Conservation (phyloP, 2,113 vertebrate genomes). For the Xenopus borealis region DNA sequence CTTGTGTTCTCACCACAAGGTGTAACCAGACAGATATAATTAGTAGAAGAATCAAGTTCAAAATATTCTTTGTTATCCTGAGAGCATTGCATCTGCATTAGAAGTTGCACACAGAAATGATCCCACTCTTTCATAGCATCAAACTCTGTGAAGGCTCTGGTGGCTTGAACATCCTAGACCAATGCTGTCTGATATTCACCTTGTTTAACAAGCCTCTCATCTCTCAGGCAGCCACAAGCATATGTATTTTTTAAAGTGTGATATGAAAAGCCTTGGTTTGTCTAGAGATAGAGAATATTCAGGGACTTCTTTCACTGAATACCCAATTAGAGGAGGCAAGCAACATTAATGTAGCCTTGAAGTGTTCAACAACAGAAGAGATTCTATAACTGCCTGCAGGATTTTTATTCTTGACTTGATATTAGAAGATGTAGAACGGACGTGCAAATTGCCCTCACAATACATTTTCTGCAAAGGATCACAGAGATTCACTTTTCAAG, state of each 20-base stretch:
- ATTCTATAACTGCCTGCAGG: neutral
- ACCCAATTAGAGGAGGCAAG: neutral
- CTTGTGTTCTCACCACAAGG: neutral
- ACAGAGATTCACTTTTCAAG: neutral
- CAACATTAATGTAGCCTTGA: neutral
- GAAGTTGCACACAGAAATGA: slow-evolving; percentile 1
- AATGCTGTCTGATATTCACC: slow-evolving; percentile 11
- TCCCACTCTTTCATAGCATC: slow-evolving; percentile 11
- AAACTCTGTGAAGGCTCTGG: slow-evolving; percentile 24
- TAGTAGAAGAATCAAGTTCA: slow-evolving; percentile 12
- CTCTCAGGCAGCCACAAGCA: neutral
- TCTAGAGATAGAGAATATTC: neutral
- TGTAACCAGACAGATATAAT: slow-evolving; percentile 22
- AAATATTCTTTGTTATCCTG: slow-evolving; percentile 20
- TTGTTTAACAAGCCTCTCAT: slow-evolving; percentile 17
- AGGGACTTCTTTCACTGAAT: neutral
- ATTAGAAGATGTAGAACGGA: neutral
- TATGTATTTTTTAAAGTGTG: slow-evolving; percentile 23
- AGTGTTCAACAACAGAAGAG: neutral
- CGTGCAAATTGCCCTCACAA: neutral
- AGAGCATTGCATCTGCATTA: slow-evolving; percentile 22
- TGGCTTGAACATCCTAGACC: slow-evolving; percentile 19
- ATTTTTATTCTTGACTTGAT: too few species aligned
- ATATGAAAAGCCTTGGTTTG: neutral
- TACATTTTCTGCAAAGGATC: neutral